Evolutionary conservation across 2,797 vertebrate species (phyloP), one percentile per base, ranked within the genome.

Genomic region (Sebastolobus altivelis): DNA sequence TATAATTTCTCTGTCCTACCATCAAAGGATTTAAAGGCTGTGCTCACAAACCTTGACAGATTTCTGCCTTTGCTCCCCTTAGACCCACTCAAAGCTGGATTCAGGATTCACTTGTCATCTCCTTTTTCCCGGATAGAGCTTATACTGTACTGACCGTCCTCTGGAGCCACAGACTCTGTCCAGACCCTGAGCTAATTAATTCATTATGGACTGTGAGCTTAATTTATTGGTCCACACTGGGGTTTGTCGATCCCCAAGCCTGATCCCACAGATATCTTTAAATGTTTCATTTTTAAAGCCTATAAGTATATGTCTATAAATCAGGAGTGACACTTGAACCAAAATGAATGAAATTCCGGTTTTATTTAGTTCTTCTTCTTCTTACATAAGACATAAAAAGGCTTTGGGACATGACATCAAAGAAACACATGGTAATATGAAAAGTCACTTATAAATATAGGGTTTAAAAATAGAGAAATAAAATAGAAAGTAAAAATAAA

Each of bases 111-210:
- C 6, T 79, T 79, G 58, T 40, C 43, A 55, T 80, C 33, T 72
- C n/a, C 12, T 31, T 43, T 67, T 61, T 68, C 4, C 14, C 4
- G 22, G 11, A 9, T 37, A 37, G 18, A 76, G 20, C 49, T 46
- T 52, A 22, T 22, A 40, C 55, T 72, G 52, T 33, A 49, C 60
- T 35, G 61, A 72, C 31, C 7, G 14, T 81, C 43, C 25, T 67
- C 38, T 62, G 59, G 58, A 73, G 35, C 58, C 77, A 14, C 37
- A 80, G 78, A 72, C 65, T 59, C 33, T 71, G 54, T 70, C 74
- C 81, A 81, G 65, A 85, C 54, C n/a, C 13, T 37, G 2, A 75
- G 18, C 52, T 71, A 43, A 40, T 77, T 27, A 27, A 83, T 78
- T 72, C 29, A 72, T 84, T 56, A 49, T 56, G 43, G 20, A 52